Conservation (phyloP, 2,797 vertebrate genomes). For the Falco columbarius region DNA sequence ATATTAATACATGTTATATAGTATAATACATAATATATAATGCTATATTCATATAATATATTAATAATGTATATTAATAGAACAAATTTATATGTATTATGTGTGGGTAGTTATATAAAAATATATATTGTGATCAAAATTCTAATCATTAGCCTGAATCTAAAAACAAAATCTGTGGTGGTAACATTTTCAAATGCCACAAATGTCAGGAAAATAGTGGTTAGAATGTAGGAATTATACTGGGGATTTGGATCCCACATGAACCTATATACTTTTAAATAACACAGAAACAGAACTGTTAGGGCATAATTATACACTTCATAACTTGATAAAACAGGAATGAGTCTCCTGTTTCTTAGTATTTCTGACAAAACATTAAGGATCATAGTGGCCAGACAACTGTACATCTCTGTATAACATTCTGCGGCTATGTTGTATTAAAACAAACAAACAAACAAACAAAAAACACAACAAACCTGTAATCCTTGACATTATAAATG, state of each 20-base stretch:
- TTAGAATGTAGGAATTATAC: not conserved
- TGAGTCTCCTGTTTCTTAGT: not conserved
- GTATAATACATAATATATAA: not conserved
- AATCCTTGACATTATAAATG: not conserved
- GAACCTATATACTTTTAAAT: not conserved
- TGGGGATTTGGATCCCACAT: not conserved
- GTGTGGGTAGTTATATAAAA: not conserved
- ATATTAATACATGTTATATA: not conserved
- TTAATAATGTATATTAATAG: not conserved
- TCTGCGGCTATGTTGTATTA: not conserved
- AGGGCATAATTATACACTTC: not conserved
- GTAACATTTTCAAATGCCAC: not conserved
- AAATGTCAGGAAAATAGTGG: not conserved
- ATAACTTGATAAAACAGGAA: not conserved
- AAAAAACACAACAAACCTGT: too few relatives aligned
- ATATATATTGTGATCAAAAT: not conserved
- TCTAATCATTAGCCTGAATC: not conserved
- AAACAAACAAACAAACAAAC: too few relatives aligned
- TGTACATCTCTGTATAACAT: not conserved
- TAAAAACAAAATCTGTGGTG: not conserved
- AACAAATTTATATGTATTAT: not conserved
- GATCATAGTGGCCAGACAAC: not conserved
- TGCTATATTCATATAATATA: not conserved
- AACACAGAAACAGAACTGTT: not conserved
- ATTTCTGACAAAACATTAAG: not conserved